Evolutionary conservation across 2,888 invertebrate species (phyloP).

Genomic region (Lampropteryx suffumata): DNA sequence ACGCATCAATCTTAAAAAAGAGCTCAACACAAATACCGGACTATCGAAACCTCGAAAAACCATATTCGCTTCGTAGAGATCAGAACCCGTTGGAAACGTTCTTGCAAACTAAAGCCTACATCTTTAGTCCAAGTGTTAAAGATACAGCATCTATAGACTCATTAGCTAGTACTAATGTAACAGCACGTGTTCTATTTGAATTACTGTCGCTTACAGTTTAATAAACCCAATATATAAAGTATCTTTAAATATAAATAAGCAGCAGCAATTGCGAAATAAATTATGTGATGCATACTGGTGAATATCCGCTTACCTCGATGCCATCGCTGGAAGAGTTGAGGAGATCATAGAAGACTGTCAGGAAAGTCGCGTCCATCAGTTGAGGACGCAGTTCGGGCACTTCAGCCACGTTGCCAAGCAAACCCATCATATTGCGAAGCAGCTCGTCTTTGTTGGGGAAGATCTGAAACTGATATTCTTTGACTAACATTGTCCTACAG

Average conservation of each 20-base stretch:
- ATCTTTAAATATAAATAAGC: neutral
- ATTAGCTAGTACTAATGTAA: no score
- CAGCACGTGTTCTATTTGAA: no score
- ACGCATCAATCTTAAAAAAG: no score
- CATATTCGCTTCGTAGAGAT: no score
- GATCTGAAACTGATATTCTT: constrained; percentile 75
- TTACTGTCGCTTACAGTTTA: no score
- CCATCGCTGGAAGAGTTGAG: constrained; percentile 94
- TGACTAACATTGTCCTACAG: neutral
- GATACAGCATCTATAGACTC: no score
- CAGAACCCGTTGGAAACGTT: no score
- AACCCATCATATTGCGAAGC: constrained; percentile 98
- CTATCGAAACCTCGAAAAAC: no score
- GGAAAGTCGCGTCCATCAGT: constrained; percentile 93
- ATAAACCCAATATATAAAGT: no score
- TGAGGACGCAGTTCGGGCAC: constrained; percentile 91
- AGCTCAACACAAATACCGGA: no score
- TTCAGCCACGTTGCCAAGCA: constrained; percentile 98
- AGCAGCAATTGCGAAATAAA: neutral
- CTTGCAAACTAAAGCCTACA: no score
- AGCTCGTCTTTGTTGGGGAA: constrained; percentile 95
- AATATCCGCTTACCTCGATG: constrained; percentile 88
- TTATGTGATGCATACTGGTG: neutral
- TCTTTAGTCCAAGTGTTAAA: no score
- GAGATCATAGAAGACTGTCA: constrained; percentile 93